These are phyloP conservation scores for Dendrolimus kikuchii DNA, from an alignment of 1,140 invertebrate species.

Conservation along the genomic window DNA sequence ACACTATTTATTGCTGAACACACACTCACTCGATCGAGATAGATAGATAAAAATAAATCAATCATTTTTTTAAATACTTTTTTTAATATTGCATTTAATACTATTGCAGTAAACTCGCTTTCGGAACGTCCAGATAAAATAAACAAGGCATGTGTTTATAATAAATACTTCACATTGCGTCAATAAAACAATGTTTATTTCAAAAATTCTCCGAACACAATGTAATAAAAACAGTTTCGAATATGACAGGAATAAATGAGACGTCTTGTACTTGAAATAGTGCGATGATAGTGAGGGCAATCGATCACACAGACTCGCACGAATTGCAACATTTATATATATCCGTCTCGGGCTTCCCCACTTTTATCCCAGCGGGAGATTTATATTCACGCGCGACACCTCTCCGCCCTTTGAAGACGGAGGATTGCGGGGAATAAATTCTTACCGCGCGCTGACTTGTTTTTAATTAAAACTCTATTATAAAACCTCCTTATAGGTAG, in stretches of 20 bases:
- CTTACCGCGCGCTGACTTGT: conserved; percentile 33
- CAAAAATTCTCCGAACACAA: conserved; percentile 24
- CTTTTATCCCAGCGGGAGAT: conserved; percentile 48
- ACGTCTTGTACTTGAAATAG: conserved; percentile 52
- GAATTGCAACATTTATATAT: conserved; percentile 57
- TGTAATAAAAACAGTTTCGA: conserved; percentile 34
- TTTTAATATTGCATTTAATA: conserved; percentile 12
- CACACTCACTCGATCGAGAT: too few relatives aligned
- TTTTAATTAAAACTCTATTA: conserved; percentile 61
- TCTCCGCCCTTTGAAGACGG: conserved; percentile 57
- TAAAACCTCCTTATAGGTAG: conserved; percentile 4
- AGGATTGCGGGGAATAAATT: conserved; percentile 54
- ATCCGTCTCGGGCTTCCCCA: conserved; percentile 37
- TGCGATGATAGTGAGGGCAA: conserved; percentile 39
- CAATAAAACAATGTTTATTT: conserved; percentile 19
- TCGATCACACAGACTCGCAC: conserved; percentile 45
- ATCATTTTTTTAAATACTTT: too few relatives aligned
- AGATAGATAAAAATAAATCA: too few relatives aligned
- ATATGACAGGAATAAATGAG: conserved; percentile 50
- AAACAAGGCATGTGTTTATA: conserved; percentile 20
- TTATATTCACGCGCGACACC: conserved; percentile 53
- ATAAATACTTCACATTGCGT: conserved; percentile 18
- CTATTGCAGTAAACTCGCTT: conserved; percentile 22
- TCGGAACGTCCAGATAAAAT: conserved; percentile 17
- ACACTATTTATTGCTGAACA: too few relatives aligned